Conservation (phyloP, 2,888 invertebrate genomes). For the Agonopterix arenella region DNA sequence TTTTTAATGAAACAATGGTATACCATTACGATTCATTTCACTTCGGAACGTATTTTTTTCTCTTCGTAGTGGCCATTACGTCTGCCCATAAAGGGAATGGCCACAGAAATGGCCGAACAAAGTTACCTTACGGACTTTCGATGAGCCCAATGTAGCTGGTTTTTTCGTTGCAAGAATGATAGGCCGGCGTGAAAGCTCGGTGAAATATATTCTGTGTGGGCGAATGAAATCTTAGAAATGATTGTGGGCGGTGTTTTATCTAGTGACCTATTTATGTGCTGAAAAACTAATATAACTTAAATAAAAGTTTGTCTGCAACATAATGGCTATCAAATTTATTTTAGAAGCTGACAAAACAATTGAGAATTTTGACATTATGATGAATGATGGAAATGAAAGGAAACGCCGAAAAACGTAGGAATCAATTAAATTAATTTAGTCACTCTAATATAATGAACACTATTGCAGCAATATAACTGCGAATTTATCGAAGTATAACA, state of each 20-base stretch:
- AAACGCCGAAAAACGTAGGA: no score
- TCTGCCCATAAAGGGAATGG: slow-evolving; percentile 50
- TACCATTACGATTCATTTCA: slow-evolving; percentile 45
- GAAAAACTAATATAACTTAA: neutral
- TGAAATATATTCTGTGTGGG: slow-evolving; percentile 19
- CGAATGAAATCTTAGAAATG: slow-evolving; percentile 9
- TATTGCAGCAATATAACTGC: no score
- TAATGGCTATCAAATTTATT: no score
- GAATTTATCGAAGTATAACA: no score
- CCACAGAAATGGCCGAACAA: slow-evolving; percentile 36
- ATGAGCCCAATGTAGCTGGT: slow-evolving; percentile 20
- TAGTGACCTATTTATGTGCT: neutral
- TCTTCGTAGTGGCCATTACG: slow-evolving; percentile 43
- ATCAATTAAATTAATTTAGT: no score
- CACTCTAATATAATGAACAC: no score
- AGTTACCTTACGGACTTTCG: slow-evolving; percentile 45
- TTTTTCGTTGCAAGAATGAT: slow-evolving; percentile 25
- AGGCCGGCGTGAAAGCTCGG: slow-evolving; percentile 20
- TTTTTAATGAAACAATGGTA: slow-evolving; percentile 48
- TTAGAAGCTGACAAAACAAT: no score
- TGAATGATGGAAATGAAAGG: no score
- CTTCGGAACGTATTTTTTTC: slow-evolving; percentile 40
- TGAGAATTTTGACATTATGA: no score
- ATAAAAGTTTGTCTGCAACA: no score
- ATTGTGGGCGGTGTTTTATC: neutral